A percentile compares a stretch with the other conserved stretches of the same genome.
Conservation (phyloP, 2,113 vertebrate genomes). For the Stercorarius parasiticus region DNA sequence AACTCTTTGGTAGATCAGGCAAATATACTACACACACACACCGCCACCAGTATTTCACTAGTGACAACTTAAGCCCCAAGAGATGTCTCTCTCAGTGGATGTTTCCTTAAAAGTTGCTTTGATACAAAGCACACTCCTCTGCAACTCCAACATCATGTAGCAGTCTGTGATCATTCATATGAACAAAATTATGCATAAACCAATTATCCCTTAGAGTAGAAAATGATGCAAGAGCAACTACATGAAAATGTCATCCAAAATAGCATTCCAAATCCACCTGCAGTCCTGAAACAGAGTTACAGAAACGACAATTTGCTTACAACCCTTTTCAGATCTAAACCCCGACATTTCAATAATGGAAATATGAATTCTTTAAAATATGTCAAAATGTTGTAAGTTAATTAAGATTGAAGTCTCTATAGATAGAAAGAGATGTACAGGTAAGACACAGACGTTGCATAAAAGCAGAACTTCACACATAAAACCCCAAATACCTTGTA, state of each 20-base stretch:
- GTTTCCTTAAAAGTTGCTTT: not conserved
- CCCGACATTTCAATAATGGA: not conserved
- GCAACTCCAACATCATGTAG: not conserved
- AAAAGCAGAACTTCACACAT: not conserved
- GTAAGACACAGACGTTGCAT: not conserved
- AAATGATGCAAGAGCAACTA: not conserved
- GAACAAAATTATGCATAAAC: not conserved
- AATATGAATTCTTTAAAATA: not conserved
- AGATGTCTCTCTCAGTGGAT: not conserved
- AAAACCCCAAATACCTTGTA: not conserved
- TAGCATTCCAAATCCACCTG: not conserved
- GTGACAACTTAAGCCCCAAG: not conserved
- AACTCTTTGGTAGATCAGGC: not conserved
- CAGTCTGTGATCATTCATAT: not conserved
- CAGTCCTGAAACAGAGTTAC: not conserved
- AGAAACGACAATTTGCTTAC: not conserved
- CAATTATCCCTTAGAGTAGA: not conserved
- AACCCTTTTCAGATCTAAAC: not conserved
- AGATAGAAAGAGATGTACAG: not conserved
- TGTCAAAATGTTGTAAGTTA: not conserved
- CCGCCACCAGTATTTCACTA: not conserved
- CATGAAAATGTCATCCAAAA: not conserved
- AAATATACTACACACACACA: rapidly evolving
- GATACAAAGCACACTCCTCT: not conserved
- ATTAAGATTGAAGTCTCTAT: not conserved